Evolutionary conservation across 2,888 invertebrate species (phyloP).

Genomic region (Lochmaea capreae): DNA sequence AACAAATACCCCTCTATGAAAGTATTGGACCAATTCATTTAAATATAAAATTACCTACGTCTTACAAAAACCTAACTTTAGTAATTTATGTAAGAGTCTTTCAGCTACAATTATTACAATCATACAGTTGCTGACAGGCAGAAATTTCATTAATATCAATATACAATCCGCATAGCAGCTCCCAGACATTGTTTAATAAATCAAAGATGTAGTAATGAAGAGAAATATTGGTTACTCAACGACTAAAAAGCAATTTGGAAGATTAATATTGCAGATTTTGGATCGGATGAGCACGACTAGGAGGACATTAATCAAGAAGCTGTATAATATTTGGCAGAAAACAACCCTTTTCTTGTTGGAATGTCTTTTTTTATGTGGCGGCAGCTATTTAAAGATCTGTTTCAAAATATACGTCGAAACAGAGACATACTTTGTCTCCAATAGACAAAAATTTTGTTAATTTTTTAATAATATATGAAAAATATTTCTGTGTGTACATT

Average conservation of each 20-base stretch:
- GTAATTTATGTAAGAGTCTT: slow-evolving; percentile 18
- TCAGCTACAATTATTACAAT: slow-evolving; percentile 6
- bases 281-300: slow-evolving; percentile 34
- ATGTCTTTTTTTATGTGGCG: slow-evolving; percentile 18
- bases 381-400: not conserved
- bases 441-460: not conserved
- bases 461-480: too few species aligned
- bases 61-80: not conserved
- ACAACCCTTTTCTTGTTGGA: slow-evolving; percentile 34
- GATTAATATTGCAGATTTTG: slow-evolving; percentile 56
- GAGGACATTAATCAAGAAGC: slow-evolving; percentile 54
- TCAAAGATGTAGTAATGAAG: slow-evolving; percentile 59
- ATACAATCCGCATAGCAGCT: slow-evolving; percentile 28
- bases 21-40: too few species aligned
- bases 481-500: too few species aligned
- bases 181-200: slow-evolving; percentile 50
- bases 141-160: slow-evolving; percentile 44
- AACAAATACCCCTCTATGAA: too few species aligned
- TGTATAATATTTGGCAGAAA: slow-evolving; percentile 50
- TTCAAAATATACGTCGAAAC: not conserved
- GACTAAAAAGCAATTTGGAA: slow-evolving; percentile 60
- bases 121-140: not conserved
- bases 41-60: too few species aligned
- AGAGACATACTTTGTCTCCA: not conserved
- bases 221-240: slow-evolving; percentile 60